phyloP scores from a whole-genome alignment of 2,888 invertebrate genomes.

The Microctonus aethiopoides region DNA sequence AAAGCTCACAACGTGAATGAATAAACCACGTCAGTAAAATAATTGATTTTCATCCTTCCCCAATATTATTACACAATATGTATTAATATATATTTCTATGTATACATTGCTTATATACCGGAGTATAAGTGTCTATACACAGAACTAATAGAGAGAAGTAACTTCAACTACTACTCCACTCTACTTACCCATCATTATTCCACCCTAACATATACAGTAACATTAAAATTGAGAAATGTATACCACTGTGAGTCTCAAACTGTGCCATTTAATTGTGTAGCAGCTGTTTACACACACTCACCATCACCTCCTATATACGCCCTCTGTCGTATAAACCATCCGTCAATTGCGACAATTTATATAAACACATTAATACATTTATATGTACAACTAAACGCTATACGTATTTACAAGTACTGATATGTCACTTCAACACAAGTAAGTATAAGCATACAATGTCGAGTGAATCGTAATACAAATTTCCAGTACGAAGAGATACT shows the following conservation, averaged over 20 bases:
- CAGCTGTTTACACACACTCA: conserved; percentile 26
- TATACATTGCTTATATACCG: no score
- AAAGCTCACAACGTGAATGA: no score
- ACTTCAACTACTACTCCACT: background rate
- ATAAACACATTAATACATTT: background rate
- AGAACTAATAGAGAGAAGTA: background rate
- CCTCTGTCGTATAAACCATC: background rate
- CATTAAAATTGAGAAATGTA: conserved; percentile 20
- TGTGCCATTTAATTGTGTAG: conserved; percentile 28
- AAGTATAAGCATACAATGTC: background rate
- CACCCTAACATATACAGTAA: background rate
- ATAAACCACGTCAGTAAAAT: no score
- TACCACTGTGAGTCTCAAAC: conserved; percentile 1
- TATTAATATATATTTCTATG: no score
- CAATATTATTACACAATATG: background rate
- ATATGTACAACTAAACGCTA: background rate
- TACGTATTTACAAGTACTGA: background rate
- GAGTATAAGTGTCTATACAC: no score
- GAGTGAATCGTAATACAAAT: background rate
- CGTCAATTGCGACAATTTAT: background rate
- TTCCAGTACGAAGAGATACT: background rate
- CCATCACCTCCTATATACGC: background rate
- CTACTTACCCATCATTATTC: conserved; percentile 24
- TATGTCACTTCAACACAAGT: background rate
- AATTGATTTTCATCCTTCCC: no score